A percentile compares a stretch with the other conserved stretches of the same genome.
phyloP scores from a whole-genome alignment of 2,113 vertebrate species.

The Amphiprion percula region DNA sequence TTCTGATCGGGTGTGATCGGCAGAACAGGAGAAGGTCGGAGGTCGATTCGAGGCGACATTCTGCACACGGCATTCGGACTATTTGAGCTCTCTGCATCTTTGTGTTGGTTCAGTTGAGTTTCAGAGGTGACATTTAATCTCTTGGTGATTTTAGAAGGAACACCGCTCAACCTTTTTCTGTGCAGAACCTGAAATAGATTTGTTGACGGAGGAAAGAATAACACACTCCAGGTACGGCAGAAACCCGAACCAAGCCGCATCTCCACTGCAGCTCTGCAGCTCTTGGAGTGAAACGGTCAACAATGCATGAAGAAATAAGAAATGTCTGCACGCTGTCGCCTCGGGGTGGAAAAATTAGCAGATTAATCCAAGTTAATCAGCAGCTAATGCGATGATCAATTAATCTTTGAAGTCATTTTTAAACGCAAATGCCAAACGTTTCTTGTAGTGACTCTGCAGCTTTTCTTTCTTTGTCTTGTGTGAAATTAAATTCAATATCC shows the following conservation, averaged over 20 bases:
- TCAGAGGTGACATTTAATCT: constrained; percentile 70
- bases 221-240: neutral
- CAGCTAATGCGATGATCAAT: neutral
- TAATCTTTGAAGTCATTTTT: neutral
- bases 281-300: neutral
- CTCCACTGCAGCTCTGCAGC: no score
- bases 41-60: constrained; percentile 57
- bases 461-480: neutral
- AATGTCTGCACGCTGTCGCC: neutral
- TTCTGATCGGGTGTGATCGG: constrained; percentile 52
- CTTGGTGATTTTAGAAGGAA: constrained; percentile 41
- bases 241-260: neutral
- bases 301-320: neutral
- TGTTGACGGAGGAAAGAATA: constrained; percentile 28
- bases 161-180: constrained; percentile 46
- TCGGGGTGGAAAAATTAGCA: neutral
- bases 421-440: neutral
- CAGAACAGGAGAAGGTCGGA: constrained; percentile 66
- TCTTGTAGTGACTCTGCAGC: neutral
- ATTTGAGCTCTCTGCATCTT: constrained; percentile 5
- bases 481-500: neutral
- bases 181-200: constrained; percentile 60
- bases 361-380: neutral
- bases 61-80: constrained; percentile 60
- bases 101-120: constrained; percentile 63